Evolutionary conservation across 2,888 invertebrate genomes (phyloP).

Genomic region (Ypsolopha sequella): DNA sequence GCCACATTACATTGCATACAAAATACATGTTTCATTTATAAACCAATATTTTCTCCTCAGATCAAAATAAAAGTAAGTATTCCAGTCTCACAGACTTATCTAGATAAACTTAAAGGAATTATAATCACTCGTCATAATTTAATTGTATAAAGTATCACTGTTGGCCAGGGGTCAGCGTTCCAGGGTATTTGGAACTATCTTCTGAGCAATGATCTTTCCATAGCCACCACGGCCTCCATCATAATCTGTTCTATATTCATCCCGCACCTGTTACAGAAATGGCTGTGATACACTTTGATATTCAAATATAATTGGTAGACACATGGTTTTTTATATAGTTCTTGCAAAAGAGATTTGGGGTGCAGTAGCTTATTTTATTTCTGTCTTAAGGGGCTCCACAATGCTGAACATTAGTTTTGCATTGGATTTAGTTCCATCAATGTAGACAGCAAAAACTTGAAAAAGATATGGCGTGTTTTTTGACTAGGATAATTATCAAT

Average conservation of each 20-base stretch:
- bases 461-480: no score
- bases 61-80: neutral
- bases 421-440: no score
- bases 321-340: no score
- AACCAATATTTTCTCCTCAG: neutral
- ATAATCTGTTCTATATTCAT: conserved; percentile 97
- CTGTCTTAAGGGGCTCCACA: no score
- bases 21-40: neutral
- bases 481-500: no score
- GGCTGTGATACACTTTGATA: no score
- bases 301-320: no score
- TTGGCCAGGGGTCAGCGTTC: conserved; percentile 42
- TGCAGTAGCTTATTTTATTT: no score
- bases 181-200: conserved; percentile 74
- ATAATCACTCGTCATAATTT: neutral
- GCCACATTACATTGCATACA: neutral
- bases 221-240: conserved; percentile 98
- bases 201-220: conserved; percentile 93
- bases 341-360: no score
- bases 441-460: no score
- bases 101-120: neutral
- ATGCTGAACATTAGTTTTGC: no score
- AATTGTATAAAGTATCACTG: neutral
- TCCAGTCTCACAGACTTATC: neutral
- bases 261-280: conserved; percentile 80